These are phyloP conservation scores for Macropis europaea DNA, from an alignment of 2,888 invertebrate species.

Conservation along the genomic window DNA sequence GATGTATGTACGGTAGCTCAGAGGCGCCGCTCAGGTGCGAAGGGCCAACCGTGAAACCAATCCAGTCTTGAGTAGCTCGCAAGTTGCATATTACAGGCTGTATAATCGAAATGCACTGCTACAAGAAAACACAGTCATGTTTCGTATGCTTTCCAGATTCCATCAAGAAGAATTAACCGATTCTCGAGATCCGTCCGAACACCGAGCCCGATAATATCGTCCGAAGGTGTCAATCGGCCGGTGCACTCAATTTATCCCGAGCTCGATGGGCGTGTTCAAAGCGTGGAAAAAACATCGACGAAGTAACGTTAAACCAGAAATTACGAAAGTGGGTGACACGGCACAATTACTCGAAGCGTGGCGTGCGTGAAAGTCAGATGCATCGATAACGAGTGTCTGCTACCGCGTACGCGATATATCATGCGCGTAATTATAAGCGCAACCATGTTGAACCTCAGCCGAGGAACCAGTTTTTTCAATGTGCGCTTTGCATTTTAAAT, in stretches of 20 bases:
- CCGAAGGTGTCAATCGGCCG: no score
- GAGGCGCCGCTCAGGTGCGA: no score
- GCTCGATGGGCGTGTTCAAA: neutral
- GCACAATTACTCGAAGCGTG: slow-evolving; percentile 5
- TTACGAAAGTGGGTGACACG: slow-evolving; percentile 8
- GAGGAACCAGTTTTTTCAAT: slow-evolving; percentile 39
- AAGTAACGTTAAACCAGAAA: neutral
- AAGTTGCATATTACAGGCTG: no score
- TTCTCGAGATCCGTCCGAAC: neutral
- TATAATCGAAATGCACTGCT: no score
- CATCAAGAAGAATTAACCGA: neutral
- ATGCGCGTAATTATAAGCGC: slow-evolving; percentile 38
- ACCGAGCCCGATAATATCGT: neutral
- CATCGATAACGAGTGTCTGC: slow-evolving; percentile 24
- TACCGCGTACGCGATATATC: slow-evolving; percentile 22
- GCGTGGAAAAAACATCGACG: neutral
- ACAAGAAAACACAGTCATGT: no score
- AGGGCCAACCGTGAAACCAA: no score
- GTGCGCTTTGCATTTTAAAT: slow-evolving; percentile 36
- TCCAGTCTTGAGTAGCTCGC: no score
- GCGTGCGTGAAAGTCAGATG: neutral
- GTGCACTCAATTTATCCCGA: no score
- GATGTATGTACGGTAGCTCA: no score
- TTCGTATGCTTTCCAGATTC: no score
- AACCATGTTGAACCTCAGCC: slow-evolving; percentile 21